A percentile compares a stretch with the other conserved stretches of the same genome.
Conservation (phyloP, 2,888 invertebrate species). For the Blomia tropicalis region DNA sequence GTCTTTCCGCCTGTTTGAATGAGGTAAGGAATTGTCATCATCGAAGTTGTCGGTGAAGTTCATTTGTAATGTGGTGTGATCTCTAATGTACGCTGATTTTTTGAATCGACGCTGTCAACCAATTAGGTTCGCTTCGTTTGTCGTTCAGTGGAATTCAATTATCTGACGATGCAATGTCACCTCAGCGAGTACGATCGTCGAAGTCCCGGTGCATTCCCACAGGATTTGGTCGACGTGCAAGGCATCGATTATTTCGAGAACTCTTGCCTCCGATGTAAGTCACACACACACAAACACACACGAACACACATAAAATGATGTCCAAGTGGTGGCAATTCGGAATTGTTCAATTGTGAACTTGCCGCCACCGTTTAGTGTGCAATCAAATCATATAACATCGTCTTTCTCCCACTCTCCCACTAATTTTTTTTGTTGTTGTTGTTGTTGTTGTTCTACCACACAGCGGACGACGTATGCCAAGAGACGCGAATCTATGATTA, state of each 20-base stretch:
- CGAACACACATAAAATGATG: too few species aligned
- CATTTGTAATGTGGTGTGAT: background rate
- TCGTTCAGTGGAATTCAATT: slow-evolving; percentile 81
- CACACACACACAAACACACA: too few species aligned
- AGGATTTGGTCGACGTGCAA: slow-evolving; percentile 67
- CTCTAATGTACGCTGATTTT: background rate
- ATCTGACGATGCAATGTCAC: slow-evolving; percentile 75
- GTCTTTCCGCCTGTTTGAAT: slow-evolving; percentile 75
- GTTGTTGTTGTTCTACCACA: slow-evolving; percentile 1
- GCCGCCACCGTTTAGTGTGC: too few species aligned
- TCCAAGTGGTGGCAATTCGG: too few species aligned
- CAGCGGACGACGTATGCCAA: slow-evolving; percentile 64
- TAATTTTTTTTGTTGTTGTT: background rate
- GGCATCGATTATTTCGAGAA: slow-evolving; percentile 74
- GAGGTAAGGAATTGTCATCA: slow-evolving; percentile 45
- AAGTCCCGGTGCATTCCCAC: slow-evolving; percentile 63
- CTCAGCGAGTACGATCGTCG: slow-evolving; percentile 75
- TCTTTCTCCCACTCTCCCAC: too few species aligned
- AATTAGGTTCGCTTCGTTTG: slow-evolving; percentile 67
- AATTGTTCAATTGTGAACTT: too few species aligned
- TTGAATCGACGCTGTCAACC: background rate
- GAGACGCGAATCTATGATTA: slow-evolving; percentile 58
- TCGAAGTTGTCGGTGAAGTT: too few species aligned
- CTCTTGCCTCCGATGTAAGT: slow-evolving; percentile 60
- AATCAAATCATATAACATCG: too few species aligned